Base-by-base conservation (phyloP, 1,140 invertebrate genomes). In the Pomacea maculata region DNA sequence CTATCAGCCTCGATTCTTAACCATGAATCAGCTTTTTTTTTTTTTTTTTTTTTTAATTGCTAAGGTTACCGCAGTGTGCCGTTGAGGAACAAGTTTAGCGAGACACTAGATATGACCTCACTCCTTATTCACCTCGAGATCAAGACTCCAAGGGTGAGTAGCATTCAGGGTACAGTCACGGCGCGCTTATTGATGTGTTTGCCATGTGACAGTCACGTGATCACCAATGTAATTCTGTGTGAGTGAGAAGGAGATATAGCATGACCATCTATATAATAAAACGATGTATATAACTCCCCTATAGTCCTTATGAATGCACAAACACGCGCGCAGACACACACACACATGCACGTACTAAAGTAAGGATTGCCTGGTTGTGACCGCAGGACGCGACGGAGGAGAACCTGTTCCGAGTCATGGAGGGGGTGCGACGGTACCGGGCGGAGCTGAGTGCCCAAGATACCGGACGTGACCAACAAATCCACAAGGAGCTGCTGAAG, bases 41-140 rank as follows among this genome's bases (percentile, higher is more conserved):
- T 4, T 45, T 45, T 6, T 45, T 6, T 45, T 45, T 45, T 6
- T 45, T 4, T 45, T 45, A 0, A 45, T 21, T 63, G 11, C 70
- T 14, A 94, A 80, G 98, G 98, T 9, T 99, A 96, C 91, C 93
- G 98, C 75, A 97, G 96, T 89, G 94, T 99, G 45, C 95, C 95
- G 12, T 91, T 99, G 64, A 95, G 94, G 84, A 99, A 99, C 92
- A 95, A 94, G 54, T 97, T 94, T 88, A 97, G 95, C 84, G 97
- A 99, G 93, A 96, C 97, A 85, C 92, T 98, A 61, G 97, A 99
- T 92, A 91, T 99, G 57, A 95, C 97, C 0, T 95, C 97, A 17
- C 92, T 99, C 34, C 93, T 99, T 67, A 94, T 99, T 57, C 95
- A 97, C 91, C 93, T 97, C 75, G 92, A 92, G 83, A 93, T 95